phyloP scores from a whole-genome alignment of 2,113 vertebrate species.

The Otocyon megalotis region DNA sequence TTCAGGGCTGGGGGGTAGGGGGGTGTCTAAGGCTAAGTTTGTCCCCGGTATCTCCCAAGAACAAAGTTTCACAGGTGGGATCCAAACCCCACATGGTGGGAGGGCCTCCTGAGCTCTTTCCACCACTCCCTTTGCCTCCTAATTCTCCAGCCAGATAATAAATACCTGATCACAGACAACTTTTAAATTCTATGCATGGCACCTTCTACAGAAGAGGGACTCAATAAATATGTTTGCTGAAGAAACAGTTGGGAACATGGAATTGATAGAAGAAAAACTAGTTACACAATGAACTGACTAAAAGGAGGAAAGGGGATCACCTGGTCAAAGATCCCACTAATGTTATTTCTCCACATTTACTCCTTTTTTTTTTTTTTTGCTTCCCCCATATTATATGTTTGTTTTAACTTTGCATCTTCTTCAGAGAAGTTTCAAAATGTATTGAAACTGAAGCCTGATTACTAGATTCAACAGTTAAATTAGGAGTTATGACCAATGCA shows the following conservation, averaged over 20 bases:
- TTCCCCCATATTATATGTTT: neutral
- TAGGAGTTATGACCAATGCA: neutral
- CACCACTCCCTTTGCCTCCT: neutral
- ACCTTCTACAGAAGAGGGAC: neutral
- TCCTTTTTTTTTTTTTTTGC: neutral
- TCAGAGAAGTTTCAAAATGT: neutral
- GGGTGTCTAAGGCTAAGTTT: neutral
- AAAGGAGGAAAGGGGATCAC: neutral
- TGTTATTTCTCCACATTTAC: neutral
- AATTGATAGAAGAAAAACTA: neutral
- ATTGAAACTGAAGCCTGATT: neutral
- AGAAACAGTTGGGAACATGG: neutral
- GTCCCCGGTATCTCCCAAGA: neutral
- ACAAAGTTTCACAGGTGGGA: neutral
- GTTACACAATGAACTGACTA: neutral
- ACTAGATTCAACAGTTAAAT: neutral
- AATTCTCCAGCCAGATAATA: neutral
- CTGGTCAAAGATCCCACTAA: neutral
- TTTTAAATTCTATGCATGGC: neutral
- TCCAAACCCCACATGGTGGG: neutral
- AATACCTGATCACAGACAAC: neutral
- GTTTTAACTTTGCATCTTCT: neutral
- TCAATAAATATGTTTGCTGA: neutral
- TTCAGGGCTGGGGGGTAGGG: neutral
- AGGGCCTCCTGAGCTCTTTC: neutral